A percentile compares a stretch with the other conserved stretches of the same genome.
phyloP scores from a whole-genome alignment of 2,113 vertebrate species.

The Epinephelus lanceolatus region DNA sequence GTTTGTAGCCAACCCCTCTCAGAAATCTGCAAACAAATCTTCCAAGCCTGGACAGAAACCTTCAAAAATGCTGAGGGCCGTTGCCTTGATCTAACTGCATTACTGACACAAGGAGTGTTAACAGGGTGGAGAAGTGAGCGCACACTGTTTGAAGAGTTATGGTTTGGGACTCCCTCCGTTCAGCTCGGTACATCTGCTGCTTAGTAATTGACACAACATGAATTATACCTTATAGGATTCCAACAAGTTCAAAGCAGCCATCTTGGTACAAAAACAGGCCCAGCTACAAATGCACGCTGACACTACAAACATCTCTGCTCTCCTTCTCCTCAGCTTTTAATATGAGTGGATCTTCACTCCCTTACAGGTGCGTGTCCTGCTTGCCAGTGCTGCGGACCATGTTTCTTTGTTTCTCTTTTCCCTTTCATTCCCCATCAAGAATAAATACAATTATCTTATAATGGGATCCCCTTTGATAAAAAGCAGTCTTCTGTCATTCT shows the following conservation, averaged over 20 bases:
- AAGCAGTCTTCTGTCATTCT: slow-evolving; percentile 81
- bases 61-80: slow-evolving; percentile 35
- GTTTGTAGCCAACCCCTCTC: slow-evolving; percentile 15
- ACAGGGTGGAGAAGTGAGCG: slow-evolving; percentile 48
- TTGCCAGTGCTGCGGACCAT: slow-evolving; percentile 22
- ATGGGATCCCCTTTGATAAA: slow-evolving; percentile 80
- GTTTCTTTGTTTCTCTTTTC: slow-evolving; percentile 64
- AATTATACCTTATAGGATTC: slow-evolving; percentile 73
- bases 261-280: slow-evolving; percentile 52
- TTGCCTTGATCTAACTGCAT: slow-evolving; percentile 48
- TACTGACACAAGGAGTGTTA: slow-evolving; percentile 51
- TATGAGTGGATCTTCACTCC: slow-evolving; percentile 39
- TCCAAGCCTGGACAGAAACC: slow-evolving; percentile 49
- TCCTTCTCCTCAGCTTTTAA: slow-evolving; percentile 27
- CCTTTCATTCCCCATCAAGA: slow-evolving; percentile 63
- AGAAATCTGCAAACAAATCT: slow-evolving; percentile 48
- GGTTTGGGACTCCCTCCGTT: slow-evolving; percentile 56
- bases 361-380: slow-evolving; percentile 55
- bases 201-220: slow-evolving; percentile 71
- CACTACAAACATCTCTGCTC: slow-evolving; percentile 58
- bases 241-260: slow-evolving; percentile 66
- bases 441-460: slow-evolving; percentile 84
- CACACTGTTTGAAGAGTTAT: slow-evolving; percentile 62
- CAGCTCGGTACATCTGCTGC: slow-evolving; percentile 55
- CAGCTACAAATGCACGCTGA: slow-evolving; percentile 62